phyloP scores from a whole-genome alignment of 2,113 vertebrate species.

The Porphyrio hochstetteri region DNA sequence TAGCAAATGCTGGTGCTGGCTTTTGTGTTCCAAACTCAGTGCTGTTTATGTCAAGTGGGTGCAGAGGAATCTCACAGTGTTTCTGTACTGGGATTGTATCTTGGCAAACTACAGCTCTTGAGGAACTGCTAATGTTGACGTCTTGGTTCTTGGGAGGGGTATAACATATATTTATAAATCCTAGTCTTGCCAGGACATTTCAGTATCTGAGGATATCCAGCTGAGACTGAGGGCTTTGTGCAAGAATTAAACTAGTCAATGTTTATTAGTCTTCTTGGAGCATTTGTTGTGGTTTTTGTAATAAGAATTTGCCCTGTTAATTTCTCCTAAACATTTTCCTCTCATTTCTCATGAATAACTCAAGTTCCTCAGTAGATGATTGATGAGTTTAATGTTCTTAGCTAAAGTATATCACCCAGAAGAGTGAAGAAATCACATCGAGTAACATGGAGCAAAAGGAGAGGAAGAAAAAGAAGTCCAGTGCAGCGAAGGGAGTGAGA shows the following conservation, averaged over 20 bases:
- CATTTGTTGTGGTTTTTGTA: not conserved
- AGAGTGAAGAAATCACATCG: slow-evolving; percentile 59
- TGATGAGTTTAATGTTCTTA: slow-evolving; percentile 26
- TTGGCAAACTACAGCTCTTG: not conserved
- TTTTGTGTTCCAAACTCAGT: not conserved
- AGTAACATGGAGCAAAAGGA: slow-evolving; percentile 67
- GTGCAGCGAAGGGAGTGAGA: slow-evolving; percentile 12
- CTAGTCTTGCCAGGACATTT: not conserved
- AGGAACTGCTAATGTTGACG: not conserved
- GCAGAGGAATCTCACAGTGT: no score
- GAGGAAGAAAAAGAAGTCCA: slow-evolving; percentile 64
- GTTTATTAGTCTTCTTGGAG: not conserved
- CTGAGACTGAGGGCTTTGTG: not conserved
- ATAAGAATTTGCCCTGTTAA: not conserved
- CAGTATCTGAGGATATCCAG: not conserved
- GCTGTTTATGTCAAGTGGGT: not conserved
- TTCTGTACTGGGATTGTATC: not conserved
- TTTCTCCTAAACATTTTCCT: not conserved
- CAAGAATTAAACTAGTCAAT: not conserved
- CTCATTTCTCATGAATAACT: not conserved
- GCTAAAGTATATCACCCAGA: slow-evolving; percentile 66
- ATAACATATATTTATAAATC: not conserved
- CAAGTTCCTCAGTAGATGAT: not conserved
- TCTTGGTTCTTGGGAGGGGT: not conserved
- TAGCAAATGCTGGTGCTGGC: not conserved